Conservation (phyloP, 2,888 invertebrate species). For the Cinara cedri region DNA sequence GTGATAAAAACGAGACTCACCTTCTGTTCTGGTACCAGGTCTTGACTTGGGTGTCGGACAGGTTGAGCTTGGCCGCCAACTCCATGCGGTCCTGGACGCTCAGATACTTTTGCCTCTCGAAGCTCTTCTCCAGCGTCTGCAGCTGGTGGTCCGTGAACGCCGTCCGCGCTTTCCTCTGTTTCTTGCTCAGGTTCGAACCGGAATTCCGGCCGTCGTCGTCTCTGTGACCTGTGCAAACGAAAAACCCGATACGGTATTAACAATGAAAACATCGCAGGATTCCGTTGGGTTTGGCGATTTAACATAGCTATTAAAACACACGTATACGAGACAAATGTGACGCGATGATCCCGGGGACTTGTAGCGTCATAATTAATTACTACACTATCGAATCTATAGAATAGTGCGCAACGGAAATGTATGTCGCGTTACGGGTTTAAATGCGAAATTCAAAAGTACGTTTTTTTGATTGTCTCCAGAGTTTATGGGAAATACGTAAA, state of each 20-base stretch:
- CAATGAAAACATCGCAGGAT: no score
- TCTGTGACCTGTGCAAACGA: conserved; percentile 73
- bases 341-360: no score
- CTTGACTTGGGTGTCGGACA: conserved; percentile 99
- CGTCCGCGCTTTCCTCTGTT: conserved; percentile 94
- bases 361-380: no score
- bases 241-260: not conserved
- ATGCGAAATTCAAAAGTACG: no score
- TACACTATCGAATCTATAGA: no score
- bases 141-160: conserved; percentile 99
- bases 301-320: no score
- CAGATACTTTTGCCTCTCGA: conserved; percentile 95
- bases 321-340: no score
- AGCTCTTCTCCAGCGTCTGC: conserved; percentile 94
- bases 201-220: conserved; percentile 78
- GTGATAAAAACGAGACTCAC: conserved; percentile 64
- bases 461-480: no score
- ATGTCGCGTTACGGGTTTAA: no score
- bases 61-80: conserved; percentile 90
- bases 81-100: conserved; percentile 98
- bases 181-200: conserved; percentile 69
- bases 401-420: no score
- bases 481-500: no score
- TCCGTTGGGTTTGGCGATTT: no score
- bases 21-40: conserved; percentile 95